phyloP scores from a whole-genome alignment of 2,797 vertebrate species.

The Darevskia mixta region DNA sequence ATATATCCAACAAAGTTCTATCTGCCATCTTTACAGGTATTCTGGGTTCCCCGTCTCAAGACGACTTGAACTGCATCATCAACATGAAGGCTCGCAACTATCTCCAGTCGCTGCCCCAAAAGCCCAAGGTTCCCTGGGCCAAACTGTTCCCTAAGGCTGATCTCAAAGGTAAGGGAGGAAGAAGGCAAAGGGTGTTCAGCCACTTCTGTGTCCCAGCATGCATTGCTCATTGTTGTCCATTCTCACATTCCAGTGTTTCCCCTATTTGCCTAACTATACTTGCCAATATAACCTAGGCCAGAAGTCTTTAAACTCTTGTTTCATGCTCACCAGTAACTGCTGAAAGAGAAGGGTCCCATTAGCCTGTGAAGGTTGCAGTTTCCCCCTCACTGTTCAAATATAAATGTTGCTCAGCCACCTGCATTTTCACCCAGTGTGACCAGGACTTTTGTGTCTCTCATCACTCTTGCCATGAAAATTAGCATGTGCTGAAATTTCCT shows the following conservation, averaged over 20 bases:
- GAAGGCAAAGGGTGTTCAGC: background rate
- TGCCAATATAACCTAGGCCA: background rate
- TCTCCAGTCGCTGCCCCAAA: conserved; percentile 88
- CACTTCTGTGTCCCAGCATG: too few species aligned
- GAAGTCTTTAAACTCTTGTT: background rate
- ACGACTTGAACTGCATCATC: conserved; percentile 92
- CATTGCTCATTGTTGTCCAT: background rate
- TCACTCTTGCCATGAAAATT: background rate
- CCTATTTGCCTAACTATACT: background rate
- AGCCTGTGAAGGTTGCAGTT: background rate
- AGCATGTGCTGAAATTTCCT: background rate
- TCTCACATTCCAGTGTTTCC: background rate
- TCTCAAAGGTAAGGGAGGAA: conserved; percentile 81
- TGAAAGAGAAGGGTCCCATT: background rate
- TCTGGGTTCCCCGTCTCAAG: conserved; percentile 88
- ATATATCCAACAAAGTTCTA: background rate
- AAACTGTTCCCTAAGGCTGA: conserved; percentile 86
- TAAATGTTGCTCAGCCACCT: too few species aligned
- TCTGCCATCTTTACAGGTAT: conserved; percentile 79
- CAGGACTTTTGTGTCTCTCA: background rate
- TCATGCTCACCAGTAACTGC: background rate
- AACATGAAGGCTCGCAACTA: conserved; percentile 93
- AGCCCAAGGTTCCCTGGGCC: conserved; percentile 87
- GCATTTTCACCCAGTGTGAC: background rate
- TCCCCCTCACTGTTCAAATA: background rate